These are phyloP conservation scores for Trachurus trachurus DNA, from an alignment of 2,797 vertebrate genomes.

Conservation along the genomic window DNA sequence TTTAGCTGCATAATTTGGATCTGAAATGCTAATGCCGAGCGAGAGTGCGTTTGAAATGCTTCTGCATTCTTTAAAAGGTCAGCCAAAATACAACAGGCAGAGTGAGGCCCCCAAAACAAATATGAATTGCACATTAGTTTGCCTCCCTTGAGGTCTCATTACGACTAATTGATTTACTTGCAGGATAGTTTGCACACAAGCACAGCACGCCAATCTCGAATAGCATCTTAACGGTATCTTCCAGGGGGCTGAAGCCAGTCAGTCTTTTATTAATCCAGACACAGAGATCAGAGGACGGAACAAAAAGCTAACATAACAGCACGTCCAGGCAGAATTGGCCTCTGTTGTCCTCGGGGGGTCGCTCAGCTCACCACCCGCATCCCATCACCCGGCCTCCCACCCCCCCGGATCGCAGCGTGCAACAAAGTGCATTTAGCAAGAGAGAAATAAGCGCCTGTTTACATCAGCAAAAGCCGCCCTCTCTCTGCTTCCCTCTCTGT, in stretches of 20 bases:
- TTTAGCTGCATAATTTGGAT: slow-evolving; percentile 36
- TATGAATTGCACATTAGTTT: slow-evolving; percentile 45
- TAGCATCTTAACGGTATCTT: background rate
- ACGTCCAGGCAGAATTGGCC: slow-evolving; percentile 22
- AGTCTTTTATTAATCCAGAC: slow-evolving; percentile 20
- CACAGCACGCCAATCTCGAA: background rate
- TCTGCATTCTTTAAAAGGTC: slow-evolving; percentile 53
- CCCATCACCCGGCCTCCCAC: too few relatives aligned
- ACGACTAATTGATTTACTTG: slow-evolving; percentile 62
- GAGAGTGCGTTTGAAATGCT: slow-evolving; percentile 24
- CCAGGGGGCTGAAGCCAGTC: slow-evolving; percentile 2
- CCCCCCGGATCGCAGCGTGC: slow-evolving; percentile 12
- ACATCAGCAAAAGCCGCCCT: slow-evolving; percentile 22
- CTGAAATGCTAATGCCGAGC: slow-evolving; percentile 45
- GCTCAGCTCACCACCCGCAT: background rate
- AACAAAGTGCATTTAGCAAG: slow-evolving; percentile 16
- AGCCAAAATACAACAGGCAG: slow-evolving; percentile 46
- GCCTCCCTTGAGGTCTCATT: slow-evolving; percentile 61
- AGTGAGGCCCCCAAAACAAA: slow-evolving; percentile 22
- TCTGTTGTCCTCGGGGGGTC: slow-evolving; percentile 7
- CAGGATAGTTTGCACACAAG: slow-evolving; percentile 27
- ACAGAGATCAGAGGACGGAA: slow-evolving; percentile 20
- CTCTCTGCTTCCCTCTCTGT: slow-evolving; percentile 12
- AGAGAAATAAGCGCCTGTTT: slow-evolving; percentile 28
- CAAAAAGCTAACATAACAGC: slow-evolving; percentile 10